Base-by-base conservation (phyloP, 2,797 vertebrate genomes). In the Sarcophilus harrisii region DNA sequence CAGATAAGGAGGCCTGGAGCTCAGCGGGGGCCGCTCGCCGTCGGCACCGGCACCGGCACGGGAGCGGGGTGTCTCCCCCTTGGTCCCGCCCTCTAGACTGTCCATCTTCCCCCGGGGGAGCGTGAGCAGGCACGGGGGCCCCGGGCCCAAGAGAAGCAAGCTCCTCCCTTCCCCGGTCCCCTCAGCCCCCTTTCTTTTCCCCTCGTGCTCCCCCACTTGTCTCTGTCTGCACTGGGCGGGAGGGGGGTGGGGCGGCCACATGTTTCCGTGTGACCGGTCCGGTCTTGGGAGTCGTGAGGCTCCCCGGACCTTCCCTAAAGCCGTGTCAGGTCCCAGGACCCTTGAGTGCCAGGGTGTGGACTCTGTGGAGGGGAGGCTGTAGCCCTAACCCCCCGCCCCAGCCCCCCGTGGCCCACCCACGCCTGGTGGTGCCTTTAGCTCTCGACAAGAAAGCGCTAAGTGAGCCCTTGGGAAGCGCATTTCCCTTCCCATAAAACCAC, bases 261-360 rank as follows among this genome's bases (percentile, higher is more conserved):
- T 98, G 98, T 96, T 95, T 97, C 96, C 98, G 97, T 98, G 93
- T 98, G 98, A 98, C 96, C 98, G 73, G 21, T 81, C 73, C 27
- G 73, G 38, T 97, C 94, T 93, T 89, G 95, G 97, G 94, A 96
- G 60, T 92, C 96, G 96, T 93, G 96, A 95, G 92, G 92, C 95
- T 97, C 93, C 91, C 95, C 90, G 93, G 94, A 58, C 90, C 95
- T 95, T 97, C 97, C 97, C 96, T 95, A 95, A 97, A 89, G 16
- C 97, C 96, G 96, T 98, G 97, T 97, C 98, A 98, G 98, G 97
- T 98, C 95, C 98, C 98, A 98, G 97, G 98, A 98, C 97, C 96
- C 96, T 95, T 59, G 3, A 29, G 96, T 97, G 96, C n/a, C 49
- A 94, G 96, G 95, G 95, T 97, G 98, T 95, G 97, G 95, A 97